Evolutionary conservation across 2,888 invertebrate genomes (phyloP).

Genomic region (Heliconius aoede): DNA sequence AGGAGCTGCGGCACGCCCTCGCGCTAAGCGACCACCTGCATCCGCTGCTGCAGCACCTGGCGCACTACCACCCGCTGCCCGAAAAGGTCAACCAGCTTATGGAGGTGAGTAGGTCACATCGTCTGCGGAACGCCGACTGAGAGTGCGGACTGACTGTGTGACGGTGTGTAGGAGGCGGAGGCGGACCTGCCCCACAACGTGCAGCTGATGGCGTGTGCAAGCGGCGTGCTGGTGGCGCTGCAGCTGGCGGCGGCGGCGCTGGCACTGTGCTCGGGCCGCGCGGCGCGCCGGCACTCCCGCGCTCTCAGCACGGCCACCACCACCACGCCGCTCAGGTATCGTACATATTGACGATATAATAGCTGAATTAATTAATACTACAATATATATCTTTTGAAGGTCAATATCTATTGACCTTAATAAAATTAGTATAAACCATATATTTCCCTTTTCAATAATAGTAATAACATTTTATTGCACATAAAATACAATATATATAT

Average conservation of each 20-base stretch:
- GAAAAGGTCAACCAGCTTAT: slow-evolving; percentile 42
- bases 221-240: slow-evolving; percentile 43
- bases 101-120: slow-evolving; percentile 29
- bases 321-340: slow-evolving; percentile 47
- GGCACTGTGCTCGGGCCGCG: slow-evolving; percentile 58
- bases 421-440: too few species aligned
- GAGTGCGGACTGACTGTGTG: neutral
- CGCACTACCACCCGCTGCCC: slow-evolving; percentile 50
- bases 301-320: slow-evolving; percentile 37
- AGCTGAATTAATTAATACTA: too few species aligned
- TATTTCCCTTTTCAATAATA: too few species aligned
- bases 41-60: slow-evolving; percentile 49
- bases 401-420: too few species aligned
- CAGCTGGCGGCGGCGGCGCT: slow-evolving; percentile 51
- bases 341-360: too few species aligned
- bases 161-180: slow-evolving; percentile 49
- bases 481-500: too few species aligned
- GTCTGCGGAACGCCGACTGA: neutral
- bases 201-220: slow-evolving; percentile 41
- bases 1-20: slow-evolving; percentile 57
- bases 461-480: too few species aligned
- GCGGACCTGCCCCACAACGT: slow-evolving; percentile 47
- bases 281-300: slow-evolving; percentile 51
- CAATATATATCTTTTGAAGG: too few species aligned
- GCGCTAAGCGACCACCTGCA: slow-evolving; percentile 50